Evolutionary conservation across 2,888 invertebrate species (phyloP).

Genomic region (Chrysolina haemoptera): DNA sequence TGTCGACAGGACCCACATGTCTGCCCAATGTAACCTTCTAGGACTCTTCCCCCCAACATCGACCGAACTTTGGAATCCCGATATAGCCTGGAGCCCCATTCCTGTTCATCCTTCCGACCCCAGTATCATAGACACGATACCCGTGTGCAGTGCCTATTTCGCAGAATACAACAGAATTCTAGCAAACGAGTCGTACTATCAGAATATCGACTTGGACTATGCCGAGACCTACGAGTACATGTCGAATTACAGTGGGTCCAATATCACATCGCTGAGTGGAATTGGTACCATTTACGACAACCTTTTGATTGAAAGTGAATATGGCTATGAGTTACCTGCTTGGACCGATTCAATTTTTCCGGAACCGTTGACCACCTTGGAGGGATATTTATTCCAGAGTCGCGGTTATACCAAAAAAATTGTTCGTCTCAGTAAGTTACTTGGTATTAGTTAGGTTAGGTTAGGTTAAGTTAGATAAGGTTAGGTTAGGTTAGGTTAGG

Average conservation of each 20-base stretch:
- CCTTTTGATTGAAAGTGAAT: conserved; percentile 74
- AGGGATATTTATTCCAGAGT: conserved; percentile 6
- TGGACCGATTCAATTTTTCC: conserved; percentile 34
- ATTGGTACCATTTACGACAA: conserved; percentile 72
- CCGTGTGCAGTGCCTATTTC: conserved; percentile 28
- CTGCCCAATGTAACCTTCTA: conserved; percentile 83
- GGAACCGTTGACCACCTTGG: conserved; percentile 23
- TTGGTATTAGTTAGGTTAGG: not conserved
- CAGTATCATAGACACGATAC: conserved; percentile 59
- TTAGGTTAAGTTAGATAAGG: too few species aligned
- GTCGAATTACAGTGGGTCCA: conserved; percentile 73
- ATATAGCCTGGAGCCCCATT: conserved; percentile 80
- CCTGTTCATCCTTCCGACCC: conserved; percentile 77
- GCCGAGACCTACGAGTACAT: conserved; percentile 76
- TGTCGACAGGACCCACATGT: conserved; percentile 89
- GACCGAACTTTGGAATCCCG: conserved; percentile 73
- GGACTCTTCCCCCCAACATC: conserved; percentile 78
- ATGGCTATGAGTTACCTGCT: conserved; percentile 19
- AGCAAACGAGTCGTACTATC: conserved; percentile 46
- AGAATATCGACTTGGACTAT: conserved; percentile 72
- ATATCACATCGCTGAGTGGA: conserved; percentile 72
- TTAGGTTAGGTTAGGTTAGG: too few species aligned
- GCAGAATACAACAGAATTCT: conserved; percentile 17
- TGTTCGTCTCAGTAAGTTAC: conserved; percentile 70
- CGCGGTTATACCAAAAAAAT: conserved; percentile 17